phyloP scores from a whole-genome alignment of 23 tunicate genomes.

The Trididemnum miniatum region DNA sequence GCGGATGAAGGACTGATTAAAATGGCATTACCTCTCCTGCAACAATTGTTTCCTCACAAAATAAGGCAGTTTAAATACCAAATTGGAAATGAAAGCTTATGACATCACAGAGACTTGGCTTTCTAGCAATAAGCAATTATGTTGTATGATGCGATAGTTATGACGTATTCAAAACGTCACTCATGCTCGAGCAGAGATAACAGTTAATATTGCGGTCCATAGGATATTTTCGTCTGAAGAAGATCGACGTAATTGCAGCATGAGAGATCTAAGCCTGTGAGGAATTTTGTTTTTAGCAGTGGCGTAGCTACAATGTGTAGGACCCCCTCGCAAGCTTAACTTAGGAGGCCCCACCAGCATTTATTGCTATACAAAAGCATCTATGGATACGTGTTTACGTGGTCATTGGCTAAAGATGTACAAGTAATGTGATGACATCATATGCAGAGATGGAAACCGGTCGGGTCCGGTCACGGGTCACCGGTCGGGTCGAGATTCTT shows the following conservation, averaged over 20 bases:
- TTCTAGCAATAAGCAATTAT: neutral
- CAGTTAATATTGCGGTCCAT: neutral
- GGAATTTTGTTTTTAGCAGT: too few species aligned
- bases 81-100: neutral
- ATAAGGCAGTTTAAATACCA: neutral
- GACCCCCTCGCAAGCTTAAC: too few species aligned
- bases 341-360: too few species aligned
- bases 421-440: too few species aligned
- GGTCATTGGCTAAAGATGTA: too few species aligned
- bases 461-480: too few species aligned
- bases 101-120: neutral
- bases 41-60: neutral
- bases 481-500: too few species aligned
- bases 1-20: neutral
- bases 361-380: too few species aligned
- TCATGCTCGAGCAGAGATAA: neutral
- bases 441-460: too few species aligned
- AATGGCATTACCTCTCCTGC: neutral
- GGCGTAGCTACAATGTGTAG: too few species aligned
- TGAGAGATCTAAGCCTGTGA: neutral
- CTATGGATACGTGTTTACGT: too few species aligned
- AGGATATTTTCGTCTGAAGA: neutral
- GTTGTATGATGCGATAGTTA: conserved; percentile 1
- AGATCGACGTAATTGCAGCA: neutral
- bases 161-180: neutral